Base-by-base conservation (phyloP, 2,888 invertebrate genomes). In the Andrena minutula region DNA sequence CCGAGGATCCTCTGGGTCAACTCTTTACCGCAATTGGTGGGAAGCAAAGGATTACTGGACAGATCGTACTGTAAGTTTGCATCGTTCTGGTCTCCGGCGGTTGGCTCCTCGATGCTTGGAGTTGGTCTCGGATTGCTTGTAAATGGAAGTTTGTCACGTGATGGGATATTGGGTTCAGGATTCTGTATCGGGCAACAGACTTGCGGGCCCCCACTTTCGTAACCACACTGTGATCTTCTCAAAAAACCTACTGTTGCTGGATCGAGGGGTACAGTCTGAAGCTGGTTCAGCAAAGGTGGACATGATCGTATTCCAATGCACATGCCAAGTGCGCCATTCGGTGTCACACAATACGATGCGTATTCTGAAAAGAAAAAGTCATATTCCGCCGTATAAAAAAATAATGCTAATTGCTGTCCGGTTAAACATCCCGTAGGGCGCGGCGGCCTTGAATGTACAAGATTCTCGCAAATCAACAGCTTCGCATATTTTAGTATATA, bases 181-280 rank as follows among this genome's bases (percentile, higher is more conserved):
- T 28, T 56, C 60, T 32, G 41, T n/a, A 23, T 35, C 0, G 87
- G 83, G 72, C 93, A 95, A 86, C 95, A 95, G 61, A 97, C 97
- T 93, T 95, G 95, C 1, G 97, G 96, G 7, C 94, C 89, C 70
- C 90, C 89, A 0, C 95, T 95, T 4, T 95, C 94, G 86, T 95
- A 96, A 0, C 97, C 97, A 89, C 97, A 97, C 84, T 96, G 96
- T 7, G 97, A 95, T 61, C 94, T 94, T 80, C 95, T 94, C 61
- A 97, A 93, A 84, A 95, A 95, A 16, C 93, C 90, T 0, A 94
- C 93, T 30, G 95, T 93, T 4, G 93, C 89, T 0, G 92, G 89
- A 0, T 92, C 88, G 7, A 94, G 92, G 1, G 94, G 94, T 1
- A 94, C 92, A 0, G 91, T 83, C 75, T 94, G 93, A 56, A 96